Evolutionary conservation across 2,888 invertebrate species (phyloP), one percentile per base, ranked within the genome.

Genomic region (Germaria angustata): DNA sequence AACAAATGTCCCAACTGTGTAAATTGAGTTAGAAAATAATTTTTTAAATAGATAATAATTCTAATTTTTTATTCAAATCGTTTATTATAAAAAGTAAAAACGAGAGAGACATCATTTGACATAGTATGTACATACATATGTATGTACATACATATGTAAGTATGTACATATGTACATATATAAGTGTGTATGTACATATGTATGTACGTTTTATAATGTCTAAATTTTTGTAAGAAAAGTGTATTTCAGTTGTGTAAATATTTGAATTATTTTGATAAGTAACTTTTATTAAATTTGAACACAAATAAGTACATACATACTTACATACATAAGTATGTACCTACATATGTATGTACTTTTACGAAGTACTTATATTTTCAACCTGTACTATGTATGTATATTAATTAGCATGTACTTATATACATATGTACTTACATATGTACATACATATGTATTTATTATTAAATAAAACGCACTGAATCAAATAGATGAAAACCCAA

Each of bases 381-480:
- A 87, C 63, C 86, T 87, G 89, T 87, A 87, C 81, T 85, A 86
- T n/a, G n/a, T n/a, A n/a, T n/a, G n/a, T n/a, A n/a, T 88, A 87
- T 86, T 85, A 66, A 85, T 86, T 87, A 84, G 71, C 76, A 84
- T 84, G 73, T 84, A 85, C 86, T 84, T 84, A 87, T 86, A n/a
- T n/a, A n/a, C n/a, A n/a, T n/a, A n/a, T n/a, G n/a, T n/a, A n/a
- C n/a, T n/a, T n/a, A n/a, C n/a, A n/a, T n/a, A n/a, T n/a, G n/a
- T n/a, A n/a, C n/a, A n/a, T n/a, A n/a, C n/a, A n/a, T n/a, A n/a
- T 84, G 73, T 84, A 85, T 86, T 84, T 84, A 87, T 86, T 86
- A 87, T 86, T 68, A 66, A 76, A 65, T 66, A 73, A 87, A 89
- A 90, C 90, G 90, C 90, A 90, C 90, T 90, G 90, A 90, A 90